These are phyloP conservation scores for Zaprionus kolodkinae DNA, from an alignment of 1,140 invertebrate genomes.

Conservation along the genomic window DNA sequence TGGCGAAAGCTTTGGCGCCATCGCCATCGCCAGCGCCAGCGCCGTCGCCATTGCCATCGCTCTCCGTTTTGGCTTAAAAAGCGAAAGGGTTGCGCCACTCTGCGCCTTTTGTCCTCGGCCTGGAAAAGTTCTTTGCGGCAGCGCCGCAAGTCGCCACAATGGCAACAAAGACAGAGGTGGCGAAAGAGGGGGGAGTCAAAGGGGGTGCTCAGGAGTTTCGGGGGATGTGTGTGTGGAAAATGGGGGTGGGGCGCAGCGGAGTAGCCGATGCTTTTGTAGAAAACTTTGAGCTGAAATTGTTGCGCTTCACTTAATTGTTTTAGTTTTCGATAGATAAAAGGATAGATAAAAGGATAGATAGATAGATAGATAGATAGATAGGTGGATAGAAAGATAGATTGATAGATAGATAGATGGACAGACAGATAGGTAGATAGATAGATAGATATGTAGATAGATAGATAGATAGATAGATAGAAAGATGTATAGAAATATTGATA, in stretches of 20 bases:
- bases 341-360: not conserved
- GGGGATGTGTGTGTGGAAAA: not conserved
- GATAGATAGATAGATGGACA: not conserved
- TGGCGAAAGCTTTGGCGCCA: constrained; percentile 81
- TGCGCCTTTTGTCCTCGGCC: constrained; percentile 26
- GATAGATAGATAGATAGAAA: not conserved
- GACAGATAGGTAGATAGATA: not conserved
- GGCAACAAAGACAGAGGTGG: not conserved
- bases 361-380: not conserved
- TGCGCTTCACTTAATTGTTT: constrained; percentile 20
- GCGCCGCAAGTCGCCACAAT: constrained; percentile 4
- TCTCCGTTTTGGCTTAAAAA: constrained; percentile 69
- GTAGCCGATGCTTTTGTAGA: not conserved
- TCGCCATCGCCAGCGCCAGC: constrained; percentile 15
- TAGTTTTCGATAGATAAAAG: not conserved
- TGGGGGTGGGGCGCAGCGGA: not conserved
- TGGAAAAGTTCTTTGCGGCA: constrained; percentile 23
- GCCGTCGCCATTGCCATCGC: constrained; percentile 17
- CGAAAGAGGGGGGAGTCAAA: no score
- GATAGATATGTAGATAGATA: not conserved
- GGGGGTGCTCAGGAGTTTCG: no score
- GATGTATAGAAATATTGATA: not conserved
- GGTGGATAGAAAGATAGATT: not conserved
- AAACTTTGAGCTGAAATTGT: constrained; percentile 10
- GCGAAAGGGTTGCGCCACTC: constrained; percentile 70